A percentile compares a stretch with the other conserved stretches of the same genome.
Evolutionary conservation across 2,888 invertebrate species (phyloP).

Genomic region (Orchestes rusci): DNA sequence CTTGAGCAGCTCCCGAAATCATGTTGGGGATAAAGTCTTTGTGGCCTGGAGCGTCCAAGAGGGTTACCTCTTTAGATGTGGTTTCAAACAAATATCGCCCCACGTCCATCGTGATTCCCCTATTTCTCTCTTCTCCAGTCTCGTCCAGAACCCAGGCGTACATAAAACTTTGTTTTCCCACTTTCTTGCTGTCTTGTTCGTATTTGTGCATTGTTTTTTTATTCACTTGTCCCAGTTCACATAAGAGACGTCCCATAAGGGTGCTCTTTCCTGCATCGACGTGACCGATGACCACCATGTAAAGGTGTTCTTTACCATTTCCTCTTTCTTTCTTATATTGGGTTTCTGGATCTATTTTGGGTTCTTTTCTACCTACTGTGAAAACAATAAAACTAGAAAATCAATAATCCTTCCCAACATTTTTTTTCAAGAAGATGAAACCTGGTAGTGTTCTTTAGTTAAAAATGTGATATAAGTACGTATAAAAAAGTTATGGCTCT

Average conservation of each 20-base stretch:
- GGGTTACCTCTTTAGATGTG: slow-evolving; percentile 60
- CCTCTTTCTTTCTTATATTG: slow-evolving; percentile 70
- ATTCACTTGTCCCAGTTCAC: slow-evolving; percentile 77
- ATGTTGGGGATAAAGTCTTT: slow-evolving; percentile 99
- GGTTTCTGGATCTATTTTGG: slow-evolving; percentile 51
- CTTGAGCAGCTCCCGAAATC: slow-evolving; percentile 98
- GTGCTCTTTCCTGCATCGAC: slow-evolving; percentile 98
- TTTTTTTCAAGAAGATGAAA: neutral
- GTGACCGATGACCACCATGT: slow-evolving; percentile 91
- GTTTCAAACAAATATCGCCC: slow-evolving; percentile 91
- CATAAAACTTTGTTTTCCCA: slow-evolving; percentile 96
- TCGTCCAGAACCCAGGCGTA: slow-evolving; percentile 99
- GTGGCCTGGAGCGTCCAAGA: slow-evolving; percentile 98
- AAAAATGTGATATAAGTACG: too few relatives aligned
- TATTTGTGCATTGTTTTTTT: slow-evolving; percentile 91
- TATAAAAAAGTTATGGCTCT: too few relatives aligned
- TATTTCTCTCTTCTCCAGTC: slow-evolving; percentile 91
- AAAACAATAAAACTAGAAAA: too few relatives aligned
- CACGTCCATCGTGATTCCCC: slow-evolving; percentile 99
- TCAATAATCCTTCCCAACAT: slow-evolving; percentile 1
- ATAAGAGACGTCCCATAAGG: slow-evolving; percentile 92
- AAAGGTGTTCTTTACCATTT: slow-evolving; percentile 76
- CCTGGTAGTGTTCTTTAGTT: too few relatives aligned
- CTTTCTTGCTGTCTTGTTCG: slow-evolving; percentile 93
- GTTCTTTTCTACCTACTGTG: slow-evolving; percentile 39